phyloP scores from a whole-genome alignment of 2,888 invertebrate genomes.

The Sialis lutaria region DNA sequence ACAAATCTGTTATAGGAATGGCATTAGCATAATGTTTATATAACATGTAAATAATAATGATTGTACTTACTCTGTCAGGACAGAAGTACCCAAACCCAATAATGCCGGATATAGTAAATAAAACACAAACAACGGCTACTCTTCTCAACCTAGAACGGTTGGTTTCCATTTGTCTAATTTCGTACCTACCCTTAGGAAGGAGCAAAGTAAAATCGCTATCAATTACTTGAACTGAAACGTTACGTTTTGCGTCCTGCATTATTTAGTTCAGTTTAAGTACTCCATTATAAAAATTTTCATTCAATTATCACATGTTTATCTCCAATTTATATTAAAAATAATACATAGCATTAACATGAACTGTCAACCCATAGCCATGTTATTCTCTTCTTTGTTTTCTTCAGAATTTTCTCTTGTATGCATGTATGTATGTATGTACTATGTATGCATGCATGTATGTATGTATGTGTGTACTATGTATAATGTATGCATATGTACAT shows the following conservation, averaged over 20 bases:
- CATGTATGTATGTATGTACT: too few species aligned
- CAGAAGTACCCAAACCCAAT: constrained; percentile 82
- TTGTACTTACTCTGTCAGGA: constrained; percentile 56
- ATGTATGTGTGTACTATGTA: too few species aligned
- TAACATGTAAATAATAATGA: constrained; percentile 9
- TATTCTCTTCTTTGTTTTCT: too few species aligned
- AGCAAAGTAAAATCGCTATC: constrained; percentile 68
- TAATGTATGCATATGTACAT: too few species aligned
- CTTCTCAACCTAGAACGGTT: constrained; percentile 55
- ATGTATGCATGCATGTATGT: too few species aligned
- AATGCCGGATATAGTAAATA: constrained; percentile 69
- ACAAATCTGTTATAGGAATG: constrained; percentile 38
- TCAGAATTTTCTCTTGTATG: too few species aligned
- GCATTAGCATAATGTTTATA: constrained; percentile 1
- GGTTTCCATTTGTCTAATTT: constrained; percentile 71
- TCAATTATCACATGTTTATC: too few species aligned
- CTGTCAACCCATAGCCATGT: too few species aligned
- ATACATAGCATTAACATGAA: too few species aligned
- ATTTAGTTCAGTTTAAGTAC: constrained; percentile 15
- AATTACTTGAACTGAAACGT: constrained; percentile 64
- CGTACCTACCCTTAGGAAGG: constrained; percentile 59
- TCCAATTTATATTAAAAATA: too few species aligned
- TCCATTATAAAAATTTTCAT: too few species aligned
- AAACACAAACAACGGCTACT: constrained; percentile 65
- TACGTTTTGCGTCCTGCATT: constrained; percentile 25